Evolutionary conservation across 1,140 invertebrate genomes (phyloP).

Genomic region (Drosophila ambigua): DNA sequence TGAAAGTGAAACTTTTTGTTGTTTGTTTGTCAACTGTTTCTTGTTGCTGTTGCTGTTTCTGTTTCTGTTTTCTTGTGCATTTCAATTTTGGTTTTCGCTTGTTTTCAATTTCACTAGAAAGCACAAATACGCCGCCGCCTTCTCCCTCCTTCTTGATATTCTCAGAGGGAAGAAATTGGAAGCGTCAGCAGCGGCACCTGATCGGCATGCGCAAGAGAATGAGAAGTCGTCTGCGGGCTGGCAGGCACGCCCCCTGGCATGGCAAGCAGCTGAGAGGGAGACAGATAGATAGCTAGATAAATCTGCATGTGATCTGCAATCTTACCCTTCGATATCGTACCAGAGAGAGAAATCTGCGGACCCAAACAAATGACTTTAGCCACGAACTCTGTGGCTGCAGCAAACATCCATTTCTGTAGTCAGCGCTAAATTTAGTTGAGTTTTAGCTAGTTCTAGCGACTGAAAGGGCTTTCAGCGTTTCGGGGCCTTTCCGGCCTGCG

Average conservation of each 20-base stretch:
- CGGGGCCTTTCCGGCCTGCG: constrained; percentile 33
- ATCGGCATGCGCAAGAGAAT: constrained; percentile 12
- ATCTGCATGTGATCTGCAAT: no score
- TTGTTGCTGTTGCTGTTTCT: constrained; percentile 8
- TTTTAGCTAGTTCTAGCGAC: no score
- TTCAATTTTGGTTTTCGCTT: constrained; percentile 56
- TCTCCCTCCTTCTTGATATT: constrained; percentile 60
- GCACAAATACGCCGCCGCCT: constrained; percentile 23
- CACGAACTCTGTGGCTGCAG: constrained; percentile 2
- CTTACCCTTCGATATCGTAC: no score
- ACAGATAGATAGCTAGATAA: no score
- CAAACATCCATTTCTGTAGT: no score
- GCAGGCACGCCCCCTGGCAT: no score
- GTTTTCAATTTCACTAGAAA: constrained; percentile 82
- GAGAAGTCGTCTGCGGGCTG: not conserved
- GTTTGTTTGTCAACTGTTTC: constrained; percentile 41
- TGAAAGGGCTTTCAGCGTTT: constrained; percentile 7
- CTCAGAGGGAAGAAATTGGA: constrained; percentile 56
- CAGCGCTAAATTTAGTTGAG: no score
- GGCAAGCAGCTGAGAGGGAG: no score
- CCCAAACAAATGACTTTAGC: constrained; percentile 1
- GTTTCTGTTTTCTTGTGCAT: not conserved
- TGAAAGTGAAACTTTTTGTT: constrained; percentile 71
- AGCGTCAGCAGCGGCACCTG: constrained; percentile 19
- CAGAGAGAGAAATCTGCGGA: no score